Percentiles rank a stretch among this genome's conserved stretches.
phyloP scores from a whole-genome alignment of 2,888 invertebrate species.

The Ecdyonurus torrentis region DNA sequence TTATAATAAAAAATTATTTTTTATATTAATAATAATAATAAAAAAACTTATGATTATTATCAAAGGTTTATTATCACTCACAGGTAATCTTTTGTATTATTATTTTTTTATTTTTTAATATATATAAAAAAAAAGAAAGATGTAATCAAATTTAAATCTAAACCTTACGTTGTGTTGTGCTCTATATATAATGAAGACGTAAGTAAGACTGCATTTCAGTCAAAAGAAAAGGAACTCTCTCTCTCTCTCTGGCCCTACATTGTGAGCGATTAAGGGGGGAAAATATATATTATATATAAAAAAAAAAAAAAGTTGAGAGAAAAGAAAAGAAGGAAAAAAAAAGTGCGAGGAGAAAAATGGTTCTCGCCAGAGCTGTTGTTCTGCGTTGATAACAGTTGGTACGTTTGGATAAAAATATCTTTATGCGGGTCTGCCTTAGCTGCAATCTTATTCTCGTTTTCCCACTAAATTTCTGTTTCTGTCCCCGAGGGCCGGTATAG shows the following conservation, averaged over 20 bases:
- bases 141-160: background rate
- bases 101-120: no score
- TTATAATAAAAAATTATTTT: no score
- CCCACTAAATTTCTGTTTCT: background rate
- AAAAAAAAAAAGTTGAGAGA: background rate
- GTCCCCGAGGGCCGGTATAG: background rate
- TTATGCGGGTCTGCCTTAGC: background rate
- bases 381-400: background rate
- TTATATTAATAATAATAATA: no score
- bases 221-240: background rate
- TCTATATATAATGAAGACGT: no score
- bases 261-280: background rate
- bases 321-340: slow-evolving; percentile 8
- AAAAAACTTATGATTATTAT: no score
- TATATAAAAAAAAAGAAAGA: background rate
- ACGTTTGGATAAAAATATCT: background rate
- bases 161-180: background rate
- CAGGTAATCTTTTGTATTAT: no score
- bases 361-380: background rate
- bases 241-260: background rate
- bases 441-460: background rate
- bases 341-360: background rate
- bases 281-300: background rate
- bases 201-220: background rate
- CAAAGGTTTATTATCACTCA: no score